phyloP scores from a whole-genome alignment of 2,113 vertebrate species.

The Stictonetta naevosa region DNA sequence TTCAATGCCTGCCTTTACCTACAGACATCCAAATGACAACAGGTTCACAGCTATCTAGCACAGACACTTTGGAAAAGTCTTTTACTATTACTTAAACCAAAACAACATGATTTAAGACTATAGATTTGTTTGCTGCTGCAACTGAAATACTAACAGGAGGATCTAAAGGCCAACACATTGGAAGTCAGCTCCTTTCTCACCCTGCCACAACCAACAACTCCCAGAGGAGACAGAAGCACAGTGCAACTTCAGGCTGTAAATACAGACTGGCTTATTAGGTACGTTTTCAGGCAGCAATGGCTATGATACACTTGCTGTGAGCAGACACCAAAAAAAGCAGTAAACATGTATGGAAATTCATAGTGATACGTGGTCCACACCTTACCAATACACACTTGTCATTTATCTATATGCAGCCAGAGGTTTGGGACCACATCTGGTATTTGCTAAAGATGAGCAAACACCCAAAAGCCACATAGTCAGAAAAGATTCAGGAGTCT shows the following conservation, averaged over 20 bases:
- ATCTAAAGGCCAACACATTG: not conserved
- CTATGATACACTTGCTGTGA: not conserved
- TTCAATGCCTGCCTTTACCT: not conserved
- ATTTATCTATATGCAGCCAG: not conserved
- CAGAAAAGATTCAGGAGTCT: not conserved
- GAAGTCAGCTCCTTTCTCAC: not conserved
- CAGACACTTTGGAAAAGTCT: not conserved
- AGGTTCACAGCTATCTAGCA: not conserved
- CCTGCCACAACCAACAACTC: not conserved
- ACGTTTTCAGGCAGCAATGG: not conserved
- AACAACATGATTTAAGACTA: not conserved
- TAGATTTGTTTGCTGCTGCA: not conserved
- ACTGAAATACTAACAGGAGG: not conserved
- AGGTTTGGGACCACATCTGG: not conserved
- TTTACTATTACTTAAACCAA: not conserved
- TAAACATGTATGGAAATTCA: fast-evolving
- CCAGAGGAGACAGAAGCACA: fast-evolving
- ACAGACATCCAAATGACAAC: not conserved
- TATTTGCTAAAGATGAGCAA: not conserved
- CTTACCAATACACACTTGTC: fast-evolving
- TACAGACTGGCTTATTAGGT: fast-evolving
- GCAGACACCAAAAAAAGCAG: not conserved
- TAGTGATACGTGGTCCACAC: fast-evolving
- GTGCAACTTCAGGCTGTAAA: not conserved
- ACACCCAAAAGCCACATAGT: not conserved